phyloP scores from a whole-genome alignment of 2,797 vertebrate species.

The Liasis olivaceus region DNA sequence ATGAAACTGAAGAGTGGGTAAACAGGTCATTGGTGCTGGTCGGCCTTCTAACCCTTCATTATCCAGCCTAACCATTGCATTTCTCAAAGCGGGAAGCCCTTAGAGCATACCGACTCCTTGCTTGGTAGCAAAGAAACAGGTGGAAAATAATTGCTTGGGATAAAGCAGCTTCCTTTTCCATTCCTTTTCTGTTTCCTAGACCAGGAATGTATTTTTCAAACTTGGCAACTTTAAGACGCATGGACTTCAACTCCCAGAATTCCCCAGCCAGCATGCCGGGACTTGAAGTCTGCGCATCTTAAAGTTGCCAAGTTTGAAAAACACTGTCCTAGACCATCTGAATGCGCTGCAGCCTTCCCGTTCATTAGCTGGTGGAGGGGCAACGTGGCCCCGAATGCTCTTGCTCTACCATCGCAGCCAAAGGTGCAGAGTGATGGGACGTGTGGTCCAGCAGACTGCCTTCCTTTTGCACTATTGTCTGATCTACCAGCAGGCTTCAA shows the following conservation, averaged over 20 bases:
- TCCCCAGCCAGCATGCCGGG: not conserved
- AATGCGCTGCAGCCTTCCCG: not conserved
- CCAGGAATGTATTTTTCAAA: not conserved
- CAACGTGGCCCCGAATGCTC: not conserved
- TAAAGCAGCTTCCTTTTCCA: not conserved
- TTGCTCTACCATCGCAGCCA: not conserved
- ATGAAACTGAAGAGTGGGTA: not conserved
- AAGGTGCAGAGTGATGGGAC: not conserved
- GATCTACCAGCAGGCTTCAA: not conserved
- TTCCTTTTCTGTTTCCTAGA: not conserved
- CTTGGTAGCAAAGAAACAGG: not conserved
- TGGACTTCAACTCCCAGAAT: no score
- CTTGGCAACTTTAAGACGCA: not conserved
- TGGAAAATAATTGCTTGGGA: not conserved
- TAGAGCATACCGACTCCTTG: no score
- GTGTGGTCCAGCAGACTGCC: not conserved
- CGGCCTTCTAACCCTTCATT: not conserved
- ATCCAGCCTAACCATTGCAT: not conserved
- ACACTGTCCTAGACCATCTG: not conserved
- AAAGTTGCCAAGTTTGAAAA: not conserved
- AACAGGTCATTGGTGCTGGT: not conserved
- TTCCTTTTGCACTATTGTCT: not conserved
- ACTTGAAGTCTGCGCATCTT: not conserved
- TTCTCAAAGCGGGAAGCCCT: not conserved
- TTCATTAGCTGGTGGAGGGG: not conserved